Evolutionary conservation across 2,797 vertebrate genomes (phyloP).

Genomic region (Molossus molossus): DNA sequence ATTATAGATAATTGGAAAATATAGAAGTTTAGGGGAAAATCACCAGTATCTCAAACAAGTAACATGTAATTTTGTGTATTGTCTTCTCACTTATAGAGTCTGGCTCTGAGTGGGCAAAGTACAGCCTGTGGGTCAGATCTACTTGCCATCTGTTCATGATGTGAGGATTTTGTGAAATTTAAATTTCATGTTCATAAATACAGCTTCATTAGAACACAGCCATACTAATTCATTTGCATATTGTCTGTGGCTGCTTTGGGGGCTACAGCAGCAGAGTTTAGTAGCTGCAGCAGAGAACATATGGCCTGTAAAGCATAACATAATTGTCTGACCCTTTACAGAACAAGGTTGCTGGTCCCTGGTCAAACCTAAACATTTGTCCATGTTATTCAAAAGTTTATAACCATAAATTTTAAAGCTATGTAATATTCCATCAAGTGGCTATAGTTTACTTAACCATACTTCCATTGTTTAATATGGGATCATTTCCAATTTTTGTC

Average conservation of each 20-base stretch:
- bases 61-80: neutral
- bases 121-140: neutral
- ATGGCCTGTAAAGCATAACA: neutral
- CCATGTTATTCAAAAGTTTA: neutral
- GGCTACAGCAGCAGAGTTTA: neutral
- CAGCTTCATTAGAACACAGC: neutral
- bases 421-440: neutral
- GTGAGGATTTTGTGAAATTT: constrained; percentile 51
- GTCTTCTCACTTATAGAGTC: neutral
- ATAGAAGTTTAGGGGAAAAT: neutral
- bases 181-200: constrained; percentile 52
- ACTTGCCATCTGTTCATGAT: neutral
- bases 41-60: neutral
- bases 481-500: constrained; percentile 53
- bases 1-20: constrained; percentile 63
- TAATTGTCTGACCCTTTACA: neutral
- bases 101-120: neutral
- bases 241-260: neutral
- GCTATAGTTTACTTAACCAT: neutral
- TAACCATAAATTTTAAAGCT: neutral
- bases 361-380: constrained; percentile 29
- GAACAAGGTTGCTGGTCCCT: neutral
- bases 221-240: neutral
- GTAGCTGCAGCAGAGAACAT: neutral
- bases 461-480: constrained; percentile 33